Evolutionary conservation across 2,888 invertebrate genomes (phyloP).

Genomic region (Galeopsomyia nigrocyanea): DNA sequence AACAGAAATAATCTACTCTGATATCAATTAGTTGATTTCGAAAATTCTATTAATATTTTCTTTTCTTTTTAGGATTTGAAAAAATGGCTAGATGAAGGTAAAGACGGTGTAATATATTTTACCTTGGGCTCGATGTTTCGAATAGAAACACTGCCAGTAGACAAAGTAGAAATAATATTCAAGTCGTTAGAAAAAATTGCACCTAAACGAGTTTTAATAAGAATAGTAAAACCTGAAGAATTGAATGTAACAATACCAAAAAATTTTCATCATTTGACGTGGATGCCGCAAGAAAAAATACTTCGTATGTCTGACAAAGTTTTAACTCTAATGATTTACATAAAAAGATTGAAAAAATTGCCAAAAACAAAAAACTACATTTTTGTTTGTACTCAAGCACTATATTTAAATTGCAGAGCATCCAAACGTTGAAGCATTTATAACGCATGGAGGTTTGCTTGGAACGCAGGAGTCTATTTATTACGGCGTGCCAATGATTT

Average conservation of each 20-base stretch:
- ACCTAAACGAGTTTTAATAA: constrained; percentile 61
- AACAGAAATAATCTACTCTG: constrained; percentile 40
- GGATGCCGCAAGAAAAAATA: constrained; percentile 61
- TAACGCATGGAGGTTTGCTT: constrained; percentile 65
- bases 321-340: too few relatives aligned
- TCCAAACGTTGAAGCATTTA: constrained; percentile 60
- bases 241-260: constrained; percentile 56
- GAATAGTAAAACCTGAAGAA: constrained; percentile 54
- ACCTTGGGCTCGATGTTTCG: constrained; percentile 63
- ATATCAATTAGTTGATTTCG: too few relatives aligned
- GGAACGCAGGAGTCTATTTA: constrained; percentile 62
- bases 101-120: constrained; percentile 62
- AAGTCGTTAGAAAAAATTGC: constrained; percentile 57
- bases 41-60: not conserved
- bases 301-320: constrained; percentile 59
- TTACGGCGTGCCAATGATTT: constrained; percentile 63
- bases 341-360: too few relatives aligned
- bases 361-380: too few relatives aligned
- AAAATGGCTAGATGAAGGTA: constrained; percentile 62
- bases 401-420: constrained; percentile 56
- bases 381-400: too few relatives aligned
- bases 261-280: constrained; percentile 56
- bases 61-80: constrained; percentile 55
- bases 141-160: constrained; percentile 58
- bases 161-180: constrained; percentile 55